Base-by-base conservation (phyloP, 2,888 invertebrate genomes). In the Monopis laevigella region DNA sequence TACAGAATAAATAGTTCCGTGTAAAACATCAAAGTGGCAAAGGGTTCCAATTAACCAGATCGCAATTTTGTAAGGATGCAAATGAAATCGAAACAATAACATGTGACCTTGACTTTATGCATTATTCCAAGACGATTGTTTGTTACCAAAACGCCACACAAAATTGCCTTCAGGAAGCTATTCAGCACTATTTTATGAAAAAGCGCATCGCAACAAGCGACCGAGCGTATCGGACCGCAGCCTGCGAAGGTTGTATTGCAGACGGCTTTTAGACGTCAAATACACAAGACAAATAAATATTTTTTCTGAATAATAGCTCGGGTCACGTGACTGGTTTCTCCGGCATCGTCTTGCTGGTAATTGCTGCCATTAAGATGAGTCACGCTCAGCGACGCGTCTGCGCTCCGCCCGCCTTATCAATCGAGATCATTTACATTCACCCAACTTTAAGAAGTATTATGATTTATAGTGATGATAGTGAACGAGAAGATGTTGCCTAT, bases 321-420 rank as follows among this genome's bases (percentile, higher is more conserved):
- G 16, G 40, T 16, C 65, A 64, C 64, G 64, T 67, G 62, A 58
- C 63, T 58, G 51, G 58, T 58, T 59, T 61, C 62, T 59, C 56
- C 53, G 49, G 52, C 55, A 49, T 45, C 51, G 49, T 48, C 53
- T 45, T 59, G 56, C 59, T 57, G 57, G 63, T 75, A 72, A 78
- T 74, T 75, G 69, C 70, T 56, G 58, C 66, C 55, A 74, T 77
- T 75, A 75, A 75, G 67, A 75, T 77, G 77, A 80, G 72, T 78
- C 78, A 78, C 67, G 74, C 74, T 77, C 63, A 68, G 61, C 68
- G 70, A 71, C 65, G 64, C 65, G 69, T 57, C 60, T 47, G 56
- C 58, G 59, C 63, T 58, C 63, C 64, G 67, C 63, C 68, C 61
- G 60, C 50, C 58, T 64, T 69, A 71, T 69, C 69, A 66, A 65